Base-by-base conservation (phyloP, 2,113 vertebrate species). In the Aramus guarauna region DNA sequence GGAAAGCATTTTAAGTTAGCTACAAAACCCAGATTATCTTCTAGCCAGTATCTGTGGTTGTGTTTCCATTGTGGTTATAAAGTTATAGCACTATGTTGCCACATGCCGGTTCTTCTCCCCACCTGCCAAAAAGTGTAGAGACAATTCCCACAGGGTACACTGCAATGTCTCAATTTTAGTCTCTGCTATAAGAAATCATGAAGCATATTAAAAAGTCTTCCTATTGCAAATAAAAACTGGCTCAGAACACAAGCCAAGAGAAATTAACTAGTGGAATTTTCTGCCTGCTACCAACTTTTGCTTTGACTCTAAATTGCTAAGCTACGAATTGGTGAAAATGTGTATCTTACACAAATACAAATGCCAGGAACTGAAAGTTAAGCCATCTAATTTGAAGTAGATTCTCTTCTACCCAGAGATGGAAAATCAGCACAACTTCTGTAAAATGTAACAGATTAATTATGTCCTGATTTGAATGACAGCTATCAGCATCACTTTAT, bases 241-340 rank as follows among this genome's bases (percentile, higher is more conserved):
- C 34, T 85, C 37, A 76, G 85, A 87, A 92, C 76, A 78, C 47
- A 68, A 78, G 83, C 64, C 88, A 94, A 91, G 36, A 94, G 26
- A 92, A 94, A 84, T 85, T 60, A 94, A 82, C 50, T 21, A 76
- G 74, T 48, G 74, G 84, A 94, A 90, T 91, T 95, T 88, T 66
- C 32, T 91, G 36, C 39, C 66, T 90, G 41, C 58, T 78, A 85
- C 76, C 53, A 88, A 69, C 29, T 87, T 85, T 90, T 76, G n/a
- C 91, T 85, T 78, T 11, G 2, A 79, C 20, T 7, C 9, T 76
- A 48, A 94, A 91, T 27, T 79, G 34, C n/a, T 64, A 85, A 86
- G 24, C 36, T 95, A 88, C 72, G 66, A 79, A 63, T 32, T 85
- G 73, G 19, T 72, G 50, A 93, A 94, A 91, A 85, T 0, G 2